A percentile compares a stretch with the other conserved stretches of the same genome.
Conservation (phyloP, 2,113 vertebrate genomes). For the Eleginops maclovinus region DNA sequence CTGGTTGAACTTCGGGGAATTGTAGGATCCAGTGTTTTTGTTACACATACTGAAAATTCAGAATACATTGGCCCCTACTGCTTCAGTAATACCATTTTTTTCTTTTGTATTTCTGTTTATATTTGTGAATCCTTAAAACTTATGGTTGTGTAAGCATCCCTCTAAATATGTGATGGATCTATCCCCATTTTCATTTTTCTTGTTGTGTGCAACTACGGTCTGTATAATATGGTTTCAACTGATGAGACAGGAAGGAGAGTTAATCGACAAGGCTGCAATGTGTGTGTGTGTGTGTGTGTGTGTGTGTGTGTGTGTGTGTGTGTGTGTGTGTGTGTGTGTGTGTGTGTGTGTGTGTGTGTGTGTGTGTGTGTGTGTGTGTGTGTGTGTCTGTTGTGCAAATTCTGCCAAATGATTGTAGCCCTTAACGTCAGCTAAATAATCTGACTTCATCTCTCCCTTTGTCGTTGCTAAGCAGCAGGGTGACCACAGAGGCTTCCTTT, state of each 20-base stretch:
- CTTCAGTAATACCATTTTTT: no score
- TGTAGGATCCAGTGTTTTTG: neutral
- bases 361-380: conserved; percentile 6
- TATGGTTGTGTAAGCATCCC: neutral
- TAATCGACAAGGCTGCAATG: conserved; percentile 13
- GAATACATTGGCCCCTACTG: neutral
- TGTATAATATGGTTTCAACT: conserved; percentile 49
- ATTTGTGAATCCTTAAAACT: neutral
- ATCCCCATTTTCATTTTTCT: neutral
- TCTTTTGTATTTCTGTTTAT: no score
- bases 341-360: conserved; percentile 4
- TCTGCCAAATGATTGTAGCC: conserved; percentile 20
- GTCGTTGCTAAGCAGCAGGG: conserved; percentile 64
- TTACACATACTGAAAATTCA: neutral
- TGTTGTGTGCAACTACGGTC: conserved; percentile 13
- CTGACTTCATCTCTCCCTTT: conserved; percentile 42
- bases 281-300: neutral
- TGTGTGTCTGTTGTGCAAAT: neutral
- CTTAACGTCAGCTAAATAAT: conserved; percentile 38
- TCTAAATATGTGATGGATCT: neutral
- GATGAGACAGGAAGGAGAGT: conserved; percentile 62
- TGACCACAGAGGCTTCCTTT: conserved; percentile 32
- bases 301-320: neutral
- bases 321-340: neutral
- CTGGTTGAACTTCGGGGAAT: neutral